Percentiles rank a stretch among this genome's conserved stretches.
Evolutionary conservation across 2,797 vertebrate species (phyloP).

Genomic region (Urophycis tenuis): DNA sequence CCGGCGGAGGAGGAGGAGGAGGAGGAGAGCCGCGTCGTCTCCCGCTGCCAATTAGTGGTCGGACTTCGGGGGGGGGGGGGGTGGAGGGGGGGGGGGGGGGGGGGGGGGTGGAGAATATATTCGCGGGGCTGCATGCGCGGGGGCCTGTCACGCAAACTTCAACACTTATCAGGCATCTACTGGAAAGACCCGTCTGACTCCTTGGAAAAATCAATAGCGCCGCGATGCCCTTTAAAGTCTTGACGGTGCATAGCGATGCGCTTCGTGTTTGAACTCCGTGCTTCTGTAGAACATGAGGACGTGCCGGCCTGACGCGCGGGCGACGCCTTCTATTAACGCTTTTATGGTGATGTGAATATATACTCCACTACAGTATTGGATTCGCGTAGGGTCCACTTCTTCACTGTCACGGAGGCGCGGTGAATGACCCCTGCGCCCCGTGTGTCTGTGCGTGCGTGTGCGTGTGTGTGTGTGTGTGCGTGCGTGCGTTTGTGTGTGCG

Average conservation of each 20-base stretch:
- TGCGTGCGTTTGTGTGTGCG: too few species aligned
- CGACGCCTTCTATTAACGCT: neutral
- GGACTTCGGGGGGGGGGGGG: conserved; percentile 31
- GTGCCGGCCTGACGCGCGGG: neutral
- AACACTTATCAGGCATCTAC: conserved; percentile 57
- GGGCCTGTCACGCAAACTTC: conserved; percentile 56
- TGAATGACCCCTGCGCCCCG: neutral
- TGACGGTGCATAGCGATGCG: conserved; percentile 46
- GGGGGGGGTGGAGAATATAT: conserved; percentile 70
- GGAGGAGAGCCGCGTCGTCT: conserved; percentile 32
- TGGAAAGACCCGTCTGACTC: conserved; percentile 60
- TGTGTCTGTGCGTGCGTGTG: neutral
- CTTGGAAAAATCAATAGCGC: conserved; percentile 67
- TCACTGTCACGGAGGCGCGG: neutral
- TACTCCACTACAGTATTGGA: neutral
- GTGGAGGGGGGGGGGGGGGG: too few species aligned
- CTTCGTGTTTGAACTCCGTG: conserved; percentile 62
- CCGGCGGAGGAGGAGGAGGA: too few species aligned
- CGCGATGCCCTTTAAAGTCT: conserved; percentile 69
- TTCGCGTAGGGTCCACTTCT: neutral
- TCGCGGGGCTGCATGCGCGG: conserved; percentile 50
- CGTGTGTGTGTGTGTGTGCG: neutral
- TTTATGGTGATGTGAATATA: neutral
- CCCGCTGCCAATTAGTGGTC: conserved; percentile 71
- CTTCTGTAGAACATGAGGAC: conserved; percentile 42